Evolutionary conservation across 2,888 invertebrate species (phyloP), one percentile per base, ranked within the genome.

Genomic region (Phengaris alcon): DNA sequence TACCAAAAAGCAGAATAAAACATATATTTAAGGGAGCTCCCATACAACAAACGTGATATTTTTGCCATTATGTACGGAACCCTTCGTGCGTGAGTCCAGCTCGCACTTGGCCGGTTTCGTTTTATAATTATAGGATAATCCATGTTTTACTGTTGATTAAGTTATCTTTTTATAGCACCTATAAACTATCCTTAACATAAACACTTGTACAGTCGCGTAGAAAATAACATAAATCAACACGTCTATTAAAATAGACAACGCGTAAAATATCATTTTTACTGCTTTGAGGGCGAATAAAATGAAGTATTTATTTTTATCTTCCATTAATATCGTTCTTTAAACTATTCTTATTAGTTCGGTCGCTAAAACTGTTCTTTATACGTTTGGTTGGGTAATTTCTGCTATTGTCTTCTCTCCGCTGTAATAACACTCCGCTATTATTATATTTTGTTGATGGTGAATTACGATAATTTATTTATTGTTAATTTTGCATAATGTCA

Each of bases 181-280:
- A 69, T 69, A 69, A 69, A 69, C 52, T 44, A 72, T 54, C 52
- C 13, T 35, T 54, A 54, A 72, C 35, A 51, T 35, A 72, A 52
- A 72, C 72, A 54, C 51, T 13, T 72, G 72, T 72, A 72, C 35
- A 35, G 72, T 72, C 72, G 35, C 15, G 22, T 12, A 12, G 9
- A 52, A 35, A 54, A 72, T 52, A 35, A 72, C 54, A 72, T 54
- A 72, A 72, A 54, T 72, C 52, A 72, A 22, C 52, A 12, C 13
- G 52, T 5, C 72, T 6, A 52, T 52, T 54, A 72, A 72, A 72
- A 72, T 54, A 72, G 72, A 54, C 72, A 22, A 52, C 52, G 51
- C 72, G 72, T 72, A 72, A 72, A 72, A 72, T 72, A 72, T 72
- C 12, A 52, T 72, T 72, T 72, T 54, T 52, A 72, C 72, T 72